Base-by-base conservation (phyloP, 2,797 vertebrate genomes). In the Cyclura pinguis region DNA sequence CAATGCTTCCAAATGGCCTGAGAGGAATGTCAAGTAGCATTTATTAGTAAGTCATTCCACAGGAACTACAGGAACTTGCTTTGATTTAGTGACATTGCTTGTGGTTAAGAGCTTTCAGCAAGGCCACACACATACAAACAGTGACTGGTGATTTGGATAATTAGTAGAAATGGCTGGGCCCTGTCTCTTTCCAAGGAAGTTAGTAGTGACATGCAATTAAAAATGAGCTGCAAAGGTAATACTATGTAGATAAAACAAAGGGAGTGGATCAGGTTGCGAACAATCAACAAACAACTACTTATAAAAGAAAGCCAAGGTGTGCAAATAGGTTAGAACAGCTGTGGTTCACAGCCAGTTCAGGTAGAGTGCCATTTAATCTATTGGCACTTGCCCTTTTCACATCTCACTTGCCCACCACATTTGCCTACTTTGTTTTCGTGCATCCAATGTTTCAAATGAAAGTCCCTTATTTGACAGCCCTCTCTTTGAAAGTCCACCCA, bases 201-300 rank as follows among this genome's bases (percentile, higher is more conserved):
- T 95, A 96, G 92, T 94, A 93, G 94, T 96, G 97, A 97, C 96
- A 94, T 86, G 94, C 95, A 97, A 97, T 97, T 98, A 97, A 97
- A 96, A 97, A 95, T 90, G 86, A 96, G 85, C 94, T 90, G 67
- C 83, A 91, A 95, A 94, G 59, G 91, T 93, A 94, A 95, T 94
- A 92, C 93, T 14, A 13, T 88, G 89, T 81, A 92, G 85, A 69
- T 90, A 20, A 82, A 92, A 89, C 84, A 88, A 95, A 87, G 86
- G 50, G 7, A 94, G 29, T 81, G 89, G 94, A 87, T 72, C 87
- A 89, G 78, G 89, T 78, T 92, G 92, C 95, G 80, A 84, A 93
- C 93, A 94, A 93, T 77, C 93, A 91, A 72, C 12, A 62, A 92
- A 90, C 35, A 86, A 32, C 35, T 90, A 64, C 29, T 18, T 59